Evolutionary conservation across 2,888 invertebrate genomes (phyloP), one percentile per base, ranked within the genome.

Genomic region (Synanthedon tipuliformis): DNA sequence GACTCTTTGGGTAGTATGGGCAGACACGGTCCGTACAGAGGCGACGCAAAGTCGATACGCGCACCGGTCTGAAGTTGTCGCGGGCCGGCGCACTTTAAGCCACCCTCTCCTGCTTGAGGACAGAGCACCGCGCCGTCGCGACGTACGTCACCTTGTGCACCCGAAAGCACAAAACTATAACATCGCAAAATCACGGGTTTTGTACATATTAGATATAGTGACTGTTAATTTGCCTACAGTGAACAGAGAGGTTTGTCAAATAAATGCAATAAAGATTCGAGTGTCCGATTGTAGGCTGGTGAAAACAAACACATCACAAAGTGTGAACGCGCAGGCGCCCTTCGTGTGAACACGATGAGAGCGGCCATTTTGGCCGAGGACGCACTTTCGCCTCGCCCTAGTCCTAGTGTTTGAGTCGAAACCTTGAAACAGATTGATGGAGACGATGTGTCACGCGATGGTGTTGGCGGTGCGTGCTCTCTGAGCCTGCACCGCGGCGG

Each of bases 331-430:
- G 86, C 86, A 86, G 76, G 85, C 86, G 86, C 85, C 77, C 65
- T 65, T 63, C 71, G 65, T 73, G 69, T 73, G 81, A 78, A 77
- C 78, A 83, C 79, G 81, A 82, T 75, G 81, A 81, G 65, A 79
- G 79, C 86, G 81, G 86, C 86, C 86, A 86, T 87, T 79, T 86
- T 86, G 83, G 77, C 68, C 64, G 83, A 81, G 74, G 79, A 82
- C 82, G 78, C 80, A 80, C 72, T 83, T 78, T 84, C 80, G 82
- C 84, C 85, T 85, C 86, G 85, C 86, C 86, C 83, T 72, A 79
- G 83, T 78, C 69, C 76, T 75, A 62, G 73, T 81, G 69, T 67
- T 71, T 81, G 70, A 79, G 74, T 68, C 60, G 65, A 63, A 71
- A 68, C 68, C 64, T 69, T 66, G 59, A 69, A 73, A 68, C 68